Evolutionary conservation across 1,140 invertebrate species (phyloP), one percentile per base, ranked within the genome.

Genomic region (Drosophila kikkawai): DNA sequence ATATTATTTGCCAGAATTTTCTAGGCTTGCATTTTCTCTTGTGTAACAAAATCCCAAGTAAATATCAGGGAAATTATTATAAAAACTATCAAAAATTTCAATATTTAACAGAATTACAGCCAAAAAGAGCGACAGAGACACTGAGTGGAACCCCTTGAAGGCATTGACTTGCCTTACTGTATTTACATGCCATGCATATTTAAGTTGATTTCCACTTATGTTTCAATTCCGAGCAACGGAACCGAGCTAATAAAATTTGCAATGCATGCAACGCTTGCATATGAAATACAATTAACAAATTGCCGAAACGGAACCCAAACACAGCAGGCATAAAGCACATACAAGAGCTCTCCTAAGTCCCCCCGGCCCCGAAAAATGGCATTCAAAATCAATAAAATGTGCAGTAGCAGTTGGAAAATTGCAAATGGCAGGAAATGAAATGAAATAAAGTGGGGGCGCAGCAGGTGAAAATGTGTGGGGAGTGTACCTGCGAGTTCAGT

Each of bases 151-250:
- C 22, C 22, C 67, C 67, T 73, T 26, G 69, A 45, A 57, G 63
- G 41, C 63, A 67, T 64, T 61, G 37, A 44, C 59, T 42, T 34
- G 42, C 44, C 60, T 42, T 29, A 45, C 44, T 64, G 70, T 67
- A 83, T 83, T 87, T 82, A 82, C 76, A 74, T 70, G 81, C 60
- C 61, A 77, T 83, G 83, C 84, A 87, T 87, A 87, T 87, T 87
- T 88, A 60, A 88, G 80, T 70, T 80, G 57, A 83, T 88, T 83
- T 88, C 74, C 79, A 87, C 83, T 83, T 87, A 70, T 75, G 60
- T 77, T 83, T 76, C 83, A 86, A 83, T 87, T 87, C 76, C 13
- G 42, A 26, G 26, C 12, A 13, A 2, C 12, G 19, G 32, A 61
- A n/a, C 44, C 13, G 37, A 42, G 71, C 78, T 75, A 75, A 81